phyloP scores from a whole-genome alignment of 1,140 invertebrate genomes.

The Leptinotarsa undecemlineata region DNA sequence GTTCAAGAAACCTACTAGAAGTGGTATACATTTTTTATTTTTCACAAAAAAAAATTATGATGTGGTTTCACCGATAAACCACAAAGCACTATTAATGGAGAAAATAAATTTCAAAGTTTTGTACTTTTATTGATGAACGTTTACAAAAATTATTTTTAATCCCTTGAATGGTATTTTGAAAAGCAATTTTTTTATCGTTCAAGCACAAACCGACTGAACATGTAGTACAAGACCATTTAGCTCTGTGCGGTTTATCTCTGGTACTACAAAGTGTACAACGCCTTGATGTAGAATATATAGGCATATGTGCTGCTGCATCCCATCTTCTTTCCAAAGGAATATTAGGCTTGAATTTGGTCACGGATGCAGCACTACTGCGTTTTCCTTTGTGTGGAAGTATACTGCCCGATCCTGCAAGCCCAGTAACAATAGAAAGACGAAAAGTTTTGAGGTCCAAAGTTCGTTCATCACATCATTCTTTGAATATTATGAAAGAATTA shows the following conservation, averaged over 20 bases:
- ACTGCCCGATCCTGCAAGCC: slow-evolving; percentile 31
- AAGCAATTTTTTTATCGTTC: slow-evolving; percentile 7
- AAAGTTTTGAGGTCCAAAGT: slow-evolving; percentile 30
- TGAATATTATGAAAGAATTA: slow-evolving; percentile 35
- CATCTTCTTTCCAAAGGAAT: slow-evolving; percentile 8
- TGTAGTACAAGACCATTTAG: background rate
- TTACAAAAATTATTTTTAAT: slow-evolving; percentile 6
- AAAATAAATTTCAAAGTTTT: no score
- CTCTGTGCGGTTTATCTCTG: no score
- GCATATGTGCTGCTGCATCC: slow-evolving; percentile 25
- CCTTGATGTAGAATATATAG: slow-evolving; percentile 25
- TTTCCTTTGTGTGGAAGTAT: background rate
- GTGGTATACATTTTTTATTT: no score
- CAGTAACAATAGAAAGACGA: slow-evolving; percentile 30
- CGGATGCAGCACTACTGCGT: no score
- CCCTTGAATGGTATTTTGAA: background rate
- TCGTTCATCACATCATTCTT: slow-evolving; percentile 24
- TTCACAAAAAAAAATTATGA: no score
- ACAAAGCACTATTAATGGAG: no score
- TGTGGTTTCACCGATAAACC: no score
- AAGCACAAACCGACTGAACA: slow-evolving; percentile 23
- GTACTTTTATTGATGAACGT: no score
- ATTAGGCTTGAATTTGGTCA: slow-evolving; percentile 1
- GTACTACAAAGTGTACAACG: slow-evolving; percentile 15
- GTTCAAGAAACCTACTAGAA: no score